Percentiles rank a stretch among this genome's conserved stretches.
phyloP scores from a whole-genome alignment of 2,888 invertebrate genomes.

The Dromius quadrimaculatus region DNA sequence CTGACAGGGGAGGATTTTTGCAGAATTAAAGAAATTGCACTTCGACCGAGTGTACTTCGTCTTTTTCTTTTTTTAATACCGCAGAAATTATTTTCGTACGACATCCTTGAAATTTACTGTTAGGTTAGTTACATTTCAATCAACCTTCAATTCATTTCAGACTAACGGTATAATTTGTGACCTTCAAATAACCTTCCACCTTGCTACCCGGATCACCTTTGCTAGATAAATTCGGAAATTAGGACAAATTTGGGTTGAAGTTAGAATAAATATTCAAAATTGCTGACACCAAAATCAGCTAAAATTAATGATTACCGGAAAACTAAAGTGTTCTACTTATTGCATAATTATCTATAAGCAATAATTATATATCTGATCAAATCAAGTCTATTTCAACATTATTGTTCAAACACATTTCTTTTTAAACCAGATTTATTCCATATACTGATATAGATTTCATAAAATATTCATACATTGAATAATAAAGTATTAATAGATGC shows the following conservation, averaged over 20 bases:
- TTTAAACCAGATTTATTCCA: constrained; percentile 5
- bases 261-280: constrained; percentile 10
- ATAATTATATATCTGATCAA: constrained; percentile 39
- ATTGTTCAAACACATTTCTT: constrained; percentile 20
- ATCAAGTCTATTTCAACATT: constrained; percentile 41
- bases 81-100: not conserved
- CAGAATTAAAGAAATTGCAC: too few species aligned
- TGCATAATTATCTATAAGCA: constrained; percentile 36
- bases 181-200: constrained; percentile 30
- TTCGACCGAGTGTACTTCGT: too few species aligned
- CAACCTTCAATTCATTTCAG: constrained; percentile 11
- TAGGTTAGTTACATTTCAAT: constrained; percentile 11
- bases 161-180: constrained; percentile 30
- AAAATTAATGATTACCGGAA: constrained; percentile 42
- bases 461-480: not conserved
- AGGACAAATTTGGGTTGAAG: constrained; percentile 6
- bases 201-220: constrained; percentile 36
- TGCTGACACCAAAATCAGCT: constrained; percentile 25
- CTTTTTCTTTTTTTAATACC: too few species aligned
- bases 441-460: not conserved
- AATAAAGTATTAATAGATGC: constrained; percentile 27
- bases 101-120: not conserved
- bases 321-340: constrained; percentile 39
- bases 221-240: constrained; percentile 4
- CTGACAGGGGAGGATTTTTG: too few species aligned